phyloP scores from a whole-genome alignment of 2,113 vertebrate genomes.

The Tachycineta bicolor region DNA sequence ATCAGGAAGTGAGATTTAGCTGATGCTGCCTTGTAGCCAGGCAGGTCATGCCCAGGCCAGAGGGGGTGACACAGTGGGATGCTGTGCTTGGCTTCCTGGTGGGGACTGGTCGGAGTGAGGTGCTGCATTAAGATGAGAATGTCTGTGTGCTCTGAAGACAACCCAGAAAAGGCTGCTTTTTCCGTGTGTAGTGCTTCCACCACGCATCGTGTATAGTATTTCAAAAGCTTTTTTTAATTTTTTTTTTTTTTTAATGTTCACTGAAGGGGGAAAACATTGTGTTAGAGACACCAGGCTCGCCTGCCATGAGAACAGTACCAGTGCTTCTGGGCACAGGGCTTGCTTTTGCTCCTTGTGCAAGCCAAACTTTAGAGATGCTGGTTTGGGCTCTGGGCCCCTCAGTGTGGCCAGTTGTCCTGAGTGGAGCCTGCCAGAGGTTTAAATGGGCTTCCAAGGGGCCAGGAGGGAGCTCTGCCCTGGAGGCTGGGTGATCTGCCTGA shows the following conservation, averaged over 20 bases:
- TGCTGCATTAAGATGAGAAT: neutral
- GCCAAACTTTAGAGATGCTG: neutral
- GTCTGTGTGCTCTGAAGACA: neutral
- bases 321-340: neutral
- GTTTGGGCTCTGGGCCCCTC: neutral
- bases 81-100: neutral
- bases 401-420: neutral
- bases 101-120: neutral
- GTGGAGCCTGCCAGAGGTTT: neutral
- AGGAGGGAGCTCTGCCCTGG: neutral
- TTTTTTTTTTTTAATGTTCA: neutral
- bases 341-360: neutral
- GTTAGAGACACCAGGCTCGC: neutral
- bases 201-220: neutral
- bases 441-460: neutral
- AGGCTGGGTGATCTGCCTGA: neutral
- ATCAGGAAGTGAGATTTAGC: neutral
- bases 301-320: neutral
- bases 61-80: neutral
- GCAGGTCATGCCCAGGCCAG: neutral
- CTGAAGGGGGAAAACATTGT: neutral
- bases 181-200: neutral
- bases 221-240: neutral
- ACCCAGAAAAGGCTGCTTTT: neutral
- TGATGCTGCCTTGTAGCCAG: neutral